Base-by-base conservation (phyloP, 2,797 vertebrate species). In the Poeciliopsis presidionis region DNA sequence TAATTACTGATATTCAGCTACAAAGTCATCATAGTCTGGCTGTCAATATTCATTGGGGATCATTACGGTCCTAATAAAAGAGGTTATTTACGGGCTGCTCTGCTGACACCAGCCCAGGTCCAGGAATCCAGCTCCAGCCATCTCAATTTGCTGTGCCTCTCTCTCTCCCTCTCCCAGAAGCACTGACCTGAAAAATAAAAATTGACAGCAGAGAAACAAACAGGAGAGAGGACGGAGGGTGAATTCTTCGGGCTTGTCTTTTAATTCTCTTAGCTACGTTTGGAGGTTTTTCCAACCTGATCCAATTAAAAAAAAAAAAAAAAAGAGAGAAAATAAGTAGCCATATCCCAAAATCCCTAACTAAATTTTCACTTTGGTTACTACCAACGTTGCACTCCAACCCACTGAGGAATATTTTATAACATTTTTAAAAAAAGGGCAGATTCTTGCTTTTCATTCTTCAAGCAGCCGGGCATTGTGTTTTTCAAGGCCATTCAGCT, bases 1-100 rank as follows among this genome's bases (percentile, higher is more conserved):
- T 95, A 95, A 95, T 96, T 96, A 96, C 95, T 93, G 94, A 96
- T 95, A 96, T 95, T 94, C 94, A 80, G 91, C 95, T 94, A 95
- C 95, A 96, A 95, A 96, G 95, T 95, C 95, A 96, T 96, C 95
- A 96, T 95, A 91, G 94, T 89, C 90, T 73, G 84, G 86, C 93
- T 95, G 95, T 95, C 95, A 94, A 95, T 96, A 95, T 95, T 95
- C 94, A 96, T 96, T 86, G 90, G 93, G 92, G 93, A 95, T 96
- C 95, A 95, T 96, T 95, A 95, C 88, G 75, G 92, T 90, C 90
- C 89, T 95, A 95, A 96, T 96, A 96, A 96, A 96, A 94, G 86
- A 83, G 91, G 92, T 95, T 96, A 95, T 96, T 96, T 96, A 95
- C 90, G 77, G 89, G 88, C 89, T 87, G 88, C 93, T 90, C 87